These are phyloP conservation scores for Melanogrammus aeglefinus DNA, from an alignment of 2,797 vertebrate species.

Conservation along the genomic window DNA sequence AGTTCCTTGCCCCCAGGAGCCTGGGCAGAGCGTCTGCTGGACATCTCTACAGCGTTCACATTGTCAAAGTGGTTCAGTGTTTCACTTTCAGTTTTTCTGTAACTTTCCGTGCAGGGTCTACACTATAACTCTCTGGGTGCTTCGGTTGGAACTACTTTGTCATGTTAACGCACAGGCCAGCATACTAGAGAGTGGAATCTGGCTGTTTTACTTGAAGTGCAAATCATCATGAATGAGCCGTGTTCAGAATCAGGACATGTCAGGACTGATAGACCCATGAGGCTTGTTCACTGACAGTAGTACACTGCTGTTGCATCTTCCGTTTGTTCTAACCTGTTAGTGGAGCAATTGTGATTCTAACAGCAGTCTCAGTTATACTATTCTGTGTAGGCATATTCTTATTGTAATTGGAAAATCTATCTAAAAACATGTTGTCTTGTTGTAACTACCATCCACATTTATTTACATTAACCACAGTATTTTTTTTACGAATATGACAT, in stretches of 20 bases:
- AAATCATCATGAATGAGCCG: neutral
- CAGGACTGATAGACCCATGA: neutral
- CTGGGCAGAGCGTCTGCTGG: no score
- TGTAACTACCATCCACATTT: neutral
- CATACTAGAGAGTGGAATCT: neutral
- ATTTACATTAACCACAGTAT: neutral
- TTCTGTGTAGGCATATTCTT: neutral
- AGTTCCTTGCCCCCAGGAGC: no score
- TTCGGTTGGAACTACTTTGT: neutral
- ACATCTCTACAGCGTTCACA: no score
- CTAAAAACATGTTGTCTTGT: neutral
- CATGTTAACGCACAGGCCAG: neutral
- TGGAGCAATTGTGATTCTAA: neutral
- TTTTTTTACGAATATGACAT: neutral
- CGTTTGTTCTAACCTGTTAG: neutral
- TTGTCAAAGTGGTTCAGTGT: no score
- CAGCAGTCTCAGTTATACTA: neutral
- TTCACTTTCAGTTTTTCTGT: no score
- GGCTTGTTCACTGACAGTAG: neutral
- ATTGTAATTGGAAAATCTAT: neutral
- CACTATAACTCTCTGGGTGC: neutral
- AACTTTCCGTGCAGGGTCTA: neutral
- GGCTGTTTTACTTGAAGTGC: neutral
- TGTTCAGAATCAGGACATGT: neutral
- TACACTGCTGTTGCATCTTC: neutral